Evolutionary conservation across 2,888 invertebrate species (phyloP), one percentile per base, ranked within the genome.

Genomic region (Microctonus brassicae): DNA sequence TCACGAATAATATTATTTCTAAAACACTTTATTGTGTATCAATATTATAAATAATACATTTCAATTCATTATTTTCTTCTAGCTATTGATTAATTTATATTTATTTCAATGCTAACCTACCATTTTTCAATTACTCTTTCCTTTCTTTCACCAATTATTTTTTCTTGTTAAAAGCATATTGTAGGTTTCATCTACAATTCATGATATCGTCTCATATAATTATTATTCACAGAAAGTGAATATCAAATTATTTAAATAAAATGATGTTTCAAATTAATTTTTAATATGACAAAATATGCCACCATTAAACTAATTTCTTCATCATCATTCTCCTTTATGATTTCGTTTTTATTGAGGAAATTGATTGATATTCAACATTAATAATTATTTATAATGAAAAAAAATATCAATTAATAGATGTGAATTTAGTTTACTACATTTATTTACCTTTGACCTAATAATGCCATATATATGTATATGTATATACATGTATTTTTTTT

Each of bases 371-470:
- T n/a, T n/a, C n/a, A n/a, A n/a, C n/a, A n/a, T n/a, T n/a, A n/a
- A n/a, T n/a, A n/a, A n/a, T n/a, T n/a, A n/a, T n/a, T n/a, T n/a
- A n/a, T n/a, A n/a, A n/a, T n/a, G n/a, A 29, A 29, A 29, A 29
- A 29, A 29, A 29, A 29, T 5, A 29, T 29, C 7, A 3, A 7
- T 29, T 29, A 29, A 29, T 29, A 29, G 7, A 29, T 29, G 3
- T 29, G 29, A 29, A 29, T 29, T 29, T 36, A 5, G 9, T 47
- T 20, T 22, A 36, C 57, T n/a, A 11, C 36, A 36, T 55, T 55
- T 17, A 13, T 55, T 66, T 34, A 66, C 55, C 39, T 26, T 55
- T 39, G 65, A 66, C 57, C 57, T 57, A 57, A 55, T 53, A 64
- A 33, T 20, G 20, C 29, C 52, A 24, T n/a, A n/a, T n/a, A n/a